phyloP scores from a whole-genome alignment of 2,113 vertebrate genomes.

The Pungitius pungitius region DNA sequence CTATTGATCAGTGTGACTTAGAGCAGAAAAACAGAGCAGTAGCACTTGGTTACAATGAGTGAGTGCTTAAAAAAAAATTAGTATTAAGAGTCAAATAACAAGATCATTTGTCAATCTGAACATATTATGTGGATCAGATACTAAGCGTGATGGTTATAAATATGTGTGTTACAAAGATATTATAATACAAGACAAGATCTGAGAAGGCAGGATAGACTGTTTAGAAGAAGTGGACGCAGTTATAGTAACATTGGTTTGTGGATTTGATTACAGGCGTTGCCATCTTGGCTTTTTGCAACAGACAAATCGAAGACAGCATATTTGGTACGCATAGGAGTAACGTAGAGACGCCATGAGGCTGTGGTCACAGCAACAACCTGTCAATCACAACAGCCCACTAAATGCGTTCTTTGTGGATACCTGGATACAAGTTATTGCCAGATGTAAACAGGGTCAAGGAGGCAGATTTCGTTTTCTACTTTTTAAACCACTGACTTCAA shows the following conservation, averaged over 20 bases:
- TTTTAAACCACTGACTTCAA: neutral
- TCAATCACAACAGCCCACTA: no score
- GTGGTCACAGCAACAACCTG: no score
- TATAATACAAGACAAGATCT: neutral
- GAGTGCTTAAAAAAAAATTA: neutral
- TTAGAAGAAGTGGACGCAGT: neutral
- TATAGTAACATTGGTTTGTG: neutral
- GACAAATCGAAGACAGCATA: neutral
- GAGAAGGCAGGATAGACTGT: neutral
- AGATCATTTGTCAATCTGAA: neutral
- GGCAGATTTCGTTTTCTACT: neutral
- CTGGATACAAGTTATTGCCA: neutral
- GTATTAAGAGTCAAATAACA: neutral
- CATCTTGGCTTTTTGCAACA: no score
- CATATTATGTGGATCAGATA: neutral
- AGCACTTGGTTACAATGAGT: neutral
- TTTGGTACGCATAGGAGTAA: neutral
- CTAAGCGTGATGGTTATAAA: neutral
- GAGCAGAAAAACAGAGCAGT: neutral
- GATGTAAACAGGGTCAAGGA: neutral
- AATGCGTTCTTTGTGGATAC: neutral
- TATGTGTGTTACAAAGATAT: neutral
- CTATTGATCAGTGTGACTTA: neutral
- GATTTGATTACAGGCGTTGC: neutral
- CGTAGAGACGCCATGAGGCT: neutral